Evolutionary conservation across 1,140 invertebrate genomes (phyloP).

Genomic region (Drosophila micromelanica): DNA sequence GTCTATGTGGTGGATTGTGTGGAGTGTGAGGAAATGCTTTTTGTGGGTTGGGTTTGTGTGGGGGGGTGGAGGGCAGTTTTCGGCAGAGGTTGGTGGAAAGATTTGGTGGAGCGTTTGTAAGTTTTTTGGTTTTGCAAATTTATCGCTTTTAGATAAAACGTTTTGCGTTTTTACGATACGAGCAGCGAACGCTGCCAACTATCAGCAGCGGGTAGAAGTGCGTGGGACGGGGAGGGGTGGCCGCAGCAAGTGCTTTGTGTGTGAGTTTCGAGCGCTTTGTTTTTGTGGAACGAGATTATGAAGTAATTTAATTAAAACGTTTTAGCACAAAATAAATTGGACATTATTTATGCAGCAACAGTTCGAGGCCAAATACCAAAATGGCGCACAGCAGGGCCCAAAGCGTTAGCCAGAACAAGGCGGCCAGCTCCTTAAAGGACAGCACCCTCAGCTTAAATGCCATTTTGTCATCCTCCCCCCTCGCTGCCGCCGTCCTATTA

Average conservation of each 20-base stretch:
- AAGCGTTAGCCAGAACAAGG: conserved; percentile 62
- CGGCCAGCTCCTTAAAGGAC: conserved; percentile 57
- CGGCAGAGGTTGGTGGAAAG: conserved; percentile 16
- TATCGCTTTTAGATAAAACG: conserved; percentile 83
- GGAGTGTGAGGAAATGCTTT: neutral
- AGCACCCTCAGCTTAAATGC: conserved; percentile 42
- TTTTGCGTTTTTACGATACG: conserved; percentile 80
- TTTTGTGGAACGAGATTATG: conserved; percentile 49
- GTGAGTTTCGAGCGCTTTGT: conserved; percentile 5
- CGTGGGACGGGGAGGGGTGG: no score
- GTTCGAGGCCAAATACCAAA: conserved; percentile 51
- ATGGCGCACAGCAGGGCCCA: conserved; percentile 53
- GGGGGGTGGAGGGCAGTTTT: no score
- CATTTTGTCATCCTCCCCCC: conserved; percentile 12
- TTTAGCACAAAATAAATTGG: conserved; percentile 52
- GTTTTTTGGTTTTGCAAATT: conserved; percentile 75
- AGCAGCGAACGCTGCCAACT: conserved; percentile 53
- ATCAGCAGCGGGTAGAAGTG: neutral
- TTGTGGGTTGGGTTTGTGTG: conserved; percentile 14
- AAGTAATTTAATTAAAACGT: conserved; percentile 79
- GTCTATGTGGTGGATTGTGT: conserved; percentile 8
- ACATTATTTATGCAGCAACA: conserved; percentile 55
- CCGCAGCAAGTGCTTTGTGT: conserved; percentile 6
- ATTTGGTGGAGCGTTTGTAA: conserved; percentile 51
- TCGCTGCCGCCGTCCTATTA: neutral